Percentiles rank a stretch among this genome's conserved stretches.
phyloP scores from a whole-genome alignment of 2,888 invertebrate species.

The Aporophyla lueneburgensis region DNA sequence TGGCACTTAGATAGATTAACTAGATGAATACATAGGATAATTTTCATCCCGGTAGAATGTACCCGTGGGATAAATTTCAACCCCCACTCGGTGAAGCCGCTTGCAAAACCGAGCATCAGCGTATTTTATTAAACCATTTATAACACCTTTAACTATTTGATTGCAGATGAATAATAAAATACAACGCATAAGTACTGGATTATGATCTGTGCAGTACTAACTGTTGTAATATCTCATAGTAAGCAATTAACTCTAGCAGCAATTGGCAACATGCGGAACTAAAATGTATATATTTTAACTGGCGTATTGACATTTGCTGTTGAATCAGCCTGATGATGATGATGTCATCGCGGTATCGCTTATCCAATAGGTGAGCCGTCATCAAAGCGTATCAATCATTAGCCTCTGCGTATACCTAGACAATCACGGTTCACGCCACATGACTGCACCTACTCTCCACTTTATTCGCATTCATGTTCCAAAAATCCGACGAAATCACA shows the following conservation, averaged over 20 bases:
- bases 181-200: slow-evolving; percentile 63
- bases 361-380: slow-evolving; percentile 70
- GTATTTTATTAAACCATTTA: slow-evolving; percentile 62
- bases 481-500: neutral
- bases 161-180: slow-evolving; percentile 68
- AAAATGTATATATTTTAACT: slow-evolving; percentile 70
- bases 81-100: too few species aligned
- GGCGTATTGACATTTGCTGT: slow-evolving; percentile 73
- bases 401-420: slow-evolving; percentile 11
- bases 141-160: slow-evolving; percentile 63
- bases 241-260: slow-evolving; percentile 61
- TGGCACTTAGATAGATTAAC: too few species aligned
- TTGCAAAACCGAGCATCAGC: slow-evolving; percentile 6
- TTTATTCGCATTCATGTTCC: neutral
- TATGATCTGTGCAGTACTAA: slow-evolving; percentile 67
- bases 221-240: slow-evolving; percentile 64
- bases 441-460: slow-evolving; percentile 4
- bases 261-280: slow-evolving; percentile 76
- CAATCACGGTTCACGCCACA: slow-evolving; percentile 13
- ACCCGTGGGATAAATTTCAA: too few species aligned
- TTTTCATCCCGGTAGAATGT: too few species aligned
- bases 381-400: slow-evolving; percentile 53
- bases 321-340: slow-evolving; percentile 75
- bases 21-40: too few species aligned
- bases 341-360: slow-evolving; percentile 75